Percentiles rank a stretch among this genome's conserved stretches.
Conservation (phyloP, 1,140 invertebrate genomes). For the Conopomorpha cramerella region DNA sequence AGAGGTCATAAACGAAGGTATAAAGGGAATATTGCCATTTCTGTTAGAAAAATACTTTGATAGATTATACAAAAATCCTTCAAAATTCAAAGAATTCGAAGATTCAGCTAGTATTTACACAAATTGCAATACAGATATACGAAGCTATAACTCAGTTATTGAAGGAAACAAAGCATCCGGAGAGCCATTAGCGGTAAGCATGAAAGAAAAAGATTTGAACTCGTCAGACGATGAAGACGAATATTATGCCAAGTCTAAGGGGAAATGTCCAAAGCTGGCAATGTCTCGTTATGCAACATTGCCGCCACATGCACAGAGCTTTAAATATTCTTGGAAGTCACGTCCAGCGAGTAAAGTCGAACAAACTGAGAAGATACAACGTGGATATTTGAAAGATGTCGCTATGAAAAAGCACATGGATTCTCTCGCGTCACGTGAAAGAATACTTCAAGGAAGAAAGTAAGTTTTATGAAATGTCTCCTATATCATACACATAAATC, state of each 20-base stretch:
- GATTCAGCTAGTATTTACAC: conserved; percentile 12
- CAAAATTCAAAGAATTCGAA: conserved; percentile 20
- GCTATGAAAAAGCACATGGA: conserved; percentile 43
- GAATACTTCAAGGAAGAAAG: conserved; percentile 47
- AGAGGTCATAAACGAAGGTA: conserved; percentile 50
- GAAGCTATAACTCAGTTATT: conserved; percentile 36
- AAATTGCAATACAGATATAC: conserved; percentile 12
- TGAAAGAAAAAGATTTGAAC: conserved; percentile 24
- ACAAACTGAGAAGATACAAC: conserved; percentile 28
- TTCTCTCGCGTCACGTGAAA: conserved; percentile 32
- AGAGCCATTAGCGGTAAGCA: conserved; percentile 23
- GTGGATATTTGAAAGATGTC: conserved; percentile 28
- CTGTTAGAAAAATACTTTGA: conserved; percentile 46
- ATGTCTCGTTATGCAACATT: conserved; percentile 25
- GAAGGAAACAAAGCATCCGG: conserved; percentile 18
- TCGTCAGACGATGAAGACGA: conserved; percentile 25
- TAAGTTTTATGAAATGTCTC: conserved; percentile 17
- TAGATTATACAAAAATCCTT: too few species aligned
- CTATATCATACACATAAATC: too few species aligned
- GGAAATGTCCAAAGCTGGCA: conserved; percentile 39
- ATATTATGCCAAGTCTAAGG: conserved; percentile 23
- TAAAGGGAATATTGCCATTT: conserved; percentile 39
- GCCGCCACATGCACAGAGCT: conserved; percentile 27
- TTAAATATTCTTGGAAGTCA: conserved; percentile 34
- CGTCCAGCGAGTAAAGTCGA: conserved; percentile 12